Conservation (phyloP, 2,888 invertebrate species). For the Thecophora atra region DNA sequence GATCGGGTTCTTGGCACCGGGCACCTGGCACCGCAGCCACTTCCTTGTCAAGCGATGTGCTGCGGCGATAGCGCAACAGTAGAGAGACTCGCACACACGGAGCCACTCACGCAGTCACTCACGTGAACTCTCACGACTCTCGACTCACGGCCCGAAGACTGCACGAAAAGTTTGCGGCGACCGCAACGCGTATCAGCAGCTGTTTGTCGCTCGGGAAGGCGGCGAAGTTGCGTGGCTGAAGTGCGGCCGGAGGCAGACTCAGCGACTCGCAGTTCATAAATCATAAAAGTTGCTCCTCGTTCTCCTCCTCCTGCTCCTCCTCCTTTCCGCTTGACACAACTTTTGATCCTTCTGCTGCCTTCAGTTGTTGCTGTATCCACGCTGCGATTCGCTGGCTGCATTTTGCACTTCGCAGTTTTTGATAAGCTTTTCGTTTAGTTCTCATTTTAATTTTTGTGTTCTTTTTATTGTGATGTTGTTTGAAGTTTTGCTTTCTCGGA, state of each 20-base stretch:
- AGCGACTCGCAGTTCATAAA: slow-evolving; percentile 39
- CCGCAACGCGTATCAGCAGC: slow-evolving; percentile 4
- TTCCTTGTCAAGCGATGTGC: not conserved
- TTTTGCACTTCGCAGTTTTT: slow-evolving; percentile 25
- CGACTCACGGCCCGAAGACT: not conserved
- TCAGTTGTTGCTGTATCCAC: not conserved
- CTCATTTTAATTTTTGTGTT: not conserved
- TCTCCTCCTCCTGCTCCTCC: not conserved
- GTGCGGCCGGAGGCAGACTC: not conserved
- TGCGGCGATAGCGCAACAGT: not conserved
- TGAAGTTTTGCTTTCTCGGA: not conserved
- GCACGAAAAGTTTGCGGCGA: not conserved
- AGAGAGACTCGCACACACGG: not conserved
- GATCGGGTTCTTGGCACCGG: not conserved
- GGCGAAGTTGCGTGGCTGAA: slow-evolving; percentile 1
- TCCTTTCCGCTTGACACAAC: not conserved
- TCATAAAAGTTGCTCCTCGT: slow-evolving; percentile 36
- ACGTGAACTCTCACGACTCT: not conserved
- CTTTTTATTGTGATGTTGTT: not conserved
- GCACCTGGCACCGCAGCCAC: not conserved
- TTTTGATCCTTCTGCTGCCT: not conserved
- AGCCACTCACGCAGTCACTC: not conserved
- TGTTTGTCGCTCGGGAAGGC: not conserved
- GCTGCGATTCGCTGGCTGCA: slow-evolving; percentile 13
- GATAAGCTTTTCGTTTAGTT: not conserved